A percentile compares a stretch with the other conserved stretches of the same genome.
These are phyloP conservation scores for Lamprologus callipterus DNA, from an alignment of 2,113 vertebrate species.

Conservation along the genomic window DNA sequence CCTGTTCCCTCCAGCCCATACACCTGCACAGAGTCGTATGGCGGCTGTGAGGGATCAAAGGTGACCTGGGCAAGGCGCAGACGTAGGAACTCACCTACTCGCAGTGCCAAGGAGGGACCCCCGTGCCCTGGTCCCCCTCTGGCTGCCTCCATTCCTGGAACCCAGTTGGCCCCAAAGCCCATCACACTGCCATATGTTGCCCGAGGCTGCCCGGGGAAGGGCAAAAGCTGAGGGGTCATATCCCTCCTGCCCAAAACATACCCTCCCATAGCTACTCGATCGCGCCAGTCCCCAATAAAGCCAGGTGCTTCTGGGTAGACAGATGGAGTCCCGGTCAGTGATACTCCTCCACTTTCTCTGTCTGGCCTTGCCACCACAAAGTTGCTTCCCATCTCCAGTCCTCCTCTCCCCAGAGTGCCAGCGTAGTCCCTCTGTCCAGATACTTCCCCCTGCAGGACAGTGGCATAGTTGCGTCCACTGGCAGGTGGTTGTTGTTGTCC, in stretches of 20 bases:
- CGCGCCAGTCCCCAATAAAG: slow-evolving; percentile 71
- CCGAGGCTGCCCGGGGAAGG: slow-evolving; percentile 64
- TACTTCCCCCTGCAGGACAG: slow-evolving; percentile 52
- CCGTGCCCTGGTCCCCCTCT: slow-evolving; percentile 41
- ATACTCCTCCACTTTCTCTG: slow-evolving; percentile 59
- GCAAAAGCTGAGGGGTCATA: slow-evolving; percentile 72
- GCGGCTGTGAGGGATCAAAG: slow-evolving; percentile 81
- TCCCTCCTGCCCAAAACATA: slow-evolving; percentile 69
- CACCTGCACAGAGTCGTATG: slow-evolving; percentile 87
- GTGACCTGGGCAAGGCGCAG: slow-evolving; percentile 82
- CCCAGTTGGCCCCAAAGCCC: slow-evolving; percentile 65
- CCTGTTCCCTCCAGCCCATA: slow-evolving; percentile 84
- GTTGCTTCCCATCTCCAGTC: slow-evolving; percentile 72
- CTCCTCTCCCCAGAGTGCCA: slow-evolving; percentile 61
- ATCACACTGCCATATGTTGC: slow-evolving; percentile 55
- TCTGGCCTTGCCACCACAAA: slow-evolving; percentile 68
- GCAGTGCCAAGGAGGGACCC: slow-evolving; percentile 68
- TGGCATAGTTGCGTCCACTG: slow-evolving; percentile 48
- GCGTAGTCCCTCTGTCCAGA: slow-evolving; percentile 59
- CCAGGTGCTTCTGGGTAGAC: slow-evolving; percentile 62
- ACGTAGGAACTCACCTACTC: slow-evolving; percentile 79
- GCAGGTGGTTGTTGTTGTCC: slow-evolving; percentile 45
- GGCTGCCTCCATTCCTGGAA: slow-evolving; percentile 49
- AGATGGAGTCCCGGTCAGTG: slow-evolving; percentile 51
- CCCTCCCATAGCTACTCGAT: slow-evolving; percentile 64